Evolutionary conservation across 2,888 invertebrate genomes (phyloP), one percentile per base, ranked within the genome.

Genomic region (Drosophila parthenogenetica): DNA sequence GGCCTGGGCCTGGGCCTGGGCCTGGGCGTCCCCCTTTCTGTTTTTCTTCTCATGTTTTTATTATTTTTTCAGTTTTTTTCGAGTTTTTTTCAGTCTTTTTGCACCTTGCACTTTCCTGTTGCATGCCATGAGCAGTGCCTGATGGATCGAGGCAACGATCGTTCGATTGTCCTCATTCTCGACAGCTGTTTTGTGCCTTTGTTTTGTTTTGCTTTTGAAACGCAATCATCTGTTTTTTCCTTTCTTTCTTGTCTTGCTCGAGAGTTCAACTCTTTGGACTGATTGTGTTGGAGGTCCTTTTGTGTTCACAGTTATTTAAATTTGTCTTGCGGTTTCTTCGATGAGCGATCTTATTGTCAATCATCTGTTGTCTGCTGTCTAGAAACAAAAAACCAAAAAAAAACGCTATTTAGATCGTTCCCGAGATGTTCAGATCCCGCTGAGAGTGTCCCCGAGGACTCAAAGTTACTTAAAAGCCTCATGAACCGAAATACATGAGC

Each of bases 161-260:
- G 55, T 49, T 43, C 61, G 65, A 54, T 60, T 69, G 70, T 82
- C 71, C 69, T 57, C 74, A 55, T 65, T 61, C 74, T 49, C 65
- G 87, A 89, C 87, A 87, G 89, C 87, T 87, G 87, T 89, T 89
- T 77, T 76, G 77, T 79, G 60, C 65, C 68, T 69, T 84, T 75
- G 63, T 66, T 68, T 69, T 76, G 67, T 59, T 76, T 75, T 66
- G 64, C 35, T 66, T 70, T 61, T 63, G 39, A 58, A 57, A 43
- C 40, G 59, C 69, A 76, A 77, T 76, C 76, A 76, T 77, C 76
- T 78, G 76, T 77, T 69, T 77, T 73, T 42, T 46, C 11, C 69
- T 29, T 35, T 13, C 13, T 5, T 46, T 42, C 42, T 45, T 51
- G 62, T 54, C 16, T 55, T 39, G 43, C 45, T 22, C 14, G 10